These are phyloP conservation scores for Hydroisotoma schaefferi DNA, from an alignment of 2,888 invertebrate species.

Conservation along the genomic window DNA sequence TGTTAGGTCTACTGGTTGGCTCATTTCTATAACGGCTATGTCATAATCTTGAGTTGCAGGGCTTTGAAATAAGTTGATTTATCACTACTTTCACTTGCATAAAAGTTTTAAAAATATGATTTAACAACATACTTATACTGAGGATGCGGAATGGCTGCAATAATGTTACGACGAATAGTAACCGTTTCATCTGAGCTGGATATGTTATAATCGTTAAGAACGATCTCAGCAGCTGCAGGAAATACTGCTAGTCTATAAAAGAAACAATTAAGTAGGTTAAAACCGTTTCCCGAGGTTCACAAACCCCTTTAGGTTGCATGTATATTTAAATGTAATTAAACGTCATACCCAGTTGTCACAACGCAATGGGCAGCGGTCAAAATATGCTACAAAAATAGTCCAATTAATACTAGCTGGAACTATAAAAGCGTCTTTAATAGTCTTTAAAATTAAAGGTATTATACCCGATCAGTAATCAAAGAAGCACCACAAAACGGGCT, in stretches of 20 bases:
- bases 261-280: slow-evolving; percentile 7
- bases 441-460: slow-evolving; percentile 1
- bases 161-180: slow-evolving; percentile 30
- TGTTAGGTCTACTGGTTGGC: slow-evolving; percentile 31
- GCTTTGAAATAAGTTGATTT: slow-evolving; percentile 13
- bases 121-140: slow-evolving; percentile 40
- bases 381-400: slow-evolving; percentile 12
- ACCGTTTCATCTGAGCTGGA: slow-evolving; percentile 30
- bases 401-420: not conserved
- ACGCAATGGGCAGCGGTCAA: slow-evolving; percentile 35
- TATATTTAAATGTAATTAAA: not conserved
- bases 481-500: slow-evolving; percentile 41
- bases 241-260: slow-evolving; percentile 28
- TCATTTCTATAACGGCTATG: slow-evolving; percentile 36
- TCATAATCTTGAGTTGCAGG: slow-evolving; percentile 43
- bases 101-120: not conserved
- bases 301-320: not conserved
- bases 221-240: slow-evolving; percentile 38
- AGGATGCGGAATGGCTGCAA: slow-evolving; percentile 37
- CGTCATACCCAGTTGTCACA: slow-evolving; percentile 26
- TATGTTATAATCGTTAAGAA: slow-evolving; percentile 42
- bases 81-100: not conserved
- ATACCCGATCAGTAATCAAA: slow-evolving; percentile 35
- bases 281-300: not conserved
- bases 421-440: not conserved